A percentile compares a stretch with the other conserved stretches of the same genome.
These are phyloP conservation scores for Cotesia congregata DNA, from an alignment of 2,888 invertebrate genomes.

Conservation along the genomic window DNA sequence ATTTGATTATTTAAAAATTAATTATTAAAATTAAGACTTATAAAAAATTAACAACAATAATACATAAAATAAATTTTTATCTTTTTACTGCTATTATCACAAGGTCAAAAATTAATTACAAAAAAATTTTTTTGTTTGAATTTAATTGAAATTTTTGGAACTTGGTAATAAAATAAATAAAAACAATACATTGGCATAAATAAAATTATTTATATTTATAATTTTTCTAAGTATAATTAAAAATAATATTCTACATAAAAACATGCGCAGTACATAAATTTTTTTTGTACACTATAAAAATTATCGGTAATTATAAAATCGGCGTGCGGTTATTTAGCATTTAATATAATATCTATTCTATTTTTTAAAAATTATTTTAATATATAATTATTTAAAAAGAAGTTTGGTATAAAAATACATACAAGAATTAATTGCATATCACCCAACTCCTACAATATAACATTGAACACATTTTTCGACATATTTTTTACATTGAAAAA, in stretches of 20 bases:
- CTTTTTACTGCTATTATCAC: too few species aligned
- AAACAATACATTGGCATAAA: constrained; percentile 41
- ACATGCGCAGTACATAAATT: constrained; percentile 15
- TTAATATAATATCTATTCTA: constrained; percentile 8
- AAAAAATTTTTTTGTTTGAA: too few species aligned
- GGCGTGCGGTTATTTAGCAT: constrained; percentile 10
- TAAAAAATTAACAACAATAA: too few species aligned
- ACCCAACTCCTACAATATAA: constrained; percentile 4
- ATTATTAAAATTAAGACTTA: too few species aligned
- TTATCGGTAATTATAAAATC: background rate
- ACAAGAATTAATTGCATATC: constrained; percentile 10
- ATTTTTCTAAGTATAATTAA: constrained; percentile 42
- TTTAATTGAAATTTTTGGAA: too few species aligned
- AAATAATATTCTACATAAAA: constrained; percentile 22
- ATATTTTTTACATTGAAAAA: constrained; percentile 26
- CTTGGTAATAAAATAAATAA: background rate
- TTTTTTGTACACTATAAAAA: constrained; percentile 31
- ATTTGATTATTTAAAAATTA: too few species aligned
- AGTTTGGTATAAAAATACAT: constrained; percentile 37
- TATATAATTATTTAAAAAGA: constrained; percentile 24
- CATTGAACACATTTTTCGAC: constrained; percentile 3
- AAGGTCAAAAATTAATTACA: too few species aligned
- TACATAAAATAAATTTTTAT: too few species aligned
- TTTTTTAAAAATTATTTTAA: constrained; percentile 11
- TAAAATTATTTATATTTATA: constrained; percentile 44